Percentiles rank a stretch among this genome's conserved stretches.
These are phyloP conservation scores for Mylabris phalerata DNA, from an alignment of 1,140 invertebrate species.

Conservation along the genomic window DNA sequence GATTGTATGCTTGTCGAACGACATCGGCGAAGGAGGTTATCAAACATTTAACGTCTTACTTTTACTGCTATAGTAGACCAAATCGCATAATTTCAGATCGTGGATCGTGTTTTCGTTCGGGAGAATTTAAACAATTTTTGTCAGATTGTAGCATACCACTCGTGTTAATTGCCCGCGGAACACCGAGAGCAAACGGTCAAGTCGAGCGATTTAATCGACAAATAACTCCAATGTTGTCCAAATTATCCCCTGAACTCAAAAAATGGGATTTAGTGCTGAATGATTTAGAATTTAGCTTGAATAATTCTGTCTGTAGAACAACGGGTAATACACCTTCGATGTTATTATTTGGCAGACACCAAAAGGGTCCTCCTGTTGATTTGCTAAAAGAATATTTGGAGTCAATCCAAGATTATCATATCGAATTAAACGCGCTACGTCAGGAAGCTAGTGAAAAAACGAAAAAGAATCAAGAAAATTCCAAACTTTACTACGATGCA, in stretches of 20 bases:
- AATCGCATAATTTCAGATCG: conserved; percentile 29
- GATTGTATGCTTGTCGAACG: background rate
- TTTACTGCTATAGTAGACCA: conserved; percentile 25
- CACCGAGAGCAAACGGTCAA: conserved; percentile 35
- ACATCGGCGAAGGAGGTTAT: conserved; percentile 15
- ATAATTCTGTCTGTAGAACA: conserved; percentile 24
- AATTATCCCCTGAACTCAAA: conserved; percentile 12
- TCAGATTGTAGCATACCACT: background rate
- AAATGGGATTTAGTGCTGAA: conserved; percentile 19
- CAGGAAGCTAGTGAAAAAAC: no score
- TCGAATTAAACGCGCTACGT: no score
- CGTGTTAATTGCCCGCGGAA: conserved; percentile 17
- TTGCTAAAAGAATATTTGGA: conserved; percentile 6
- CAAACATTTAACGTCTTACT: conserved; percentile 19
- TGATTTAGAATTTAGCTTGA: conserved; percentile 26
- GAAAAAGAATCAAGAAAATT: no score
- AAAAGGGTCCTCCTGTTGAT: conserved; percentile 23
- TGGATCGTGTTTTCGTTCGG: conserved; percentile 30
- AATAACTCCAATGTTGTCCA: conserved; percentile 26
- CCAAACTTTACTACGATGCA: no score
- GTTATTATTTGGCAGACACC: conserved; percentile 26
- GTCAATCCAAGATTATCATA: no score
- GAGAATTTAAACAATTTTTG: conserved; percentile 22
- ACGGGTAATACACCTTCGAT: conserved; percentile 20
- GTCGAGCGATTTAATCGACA: conserved; percentile 34